Evolutionary conservation across 2,888 invertebrate species (phyloP), one percentile per base, ranked within the genome.

Genomic region (Nomada ferruginata): DNA sequence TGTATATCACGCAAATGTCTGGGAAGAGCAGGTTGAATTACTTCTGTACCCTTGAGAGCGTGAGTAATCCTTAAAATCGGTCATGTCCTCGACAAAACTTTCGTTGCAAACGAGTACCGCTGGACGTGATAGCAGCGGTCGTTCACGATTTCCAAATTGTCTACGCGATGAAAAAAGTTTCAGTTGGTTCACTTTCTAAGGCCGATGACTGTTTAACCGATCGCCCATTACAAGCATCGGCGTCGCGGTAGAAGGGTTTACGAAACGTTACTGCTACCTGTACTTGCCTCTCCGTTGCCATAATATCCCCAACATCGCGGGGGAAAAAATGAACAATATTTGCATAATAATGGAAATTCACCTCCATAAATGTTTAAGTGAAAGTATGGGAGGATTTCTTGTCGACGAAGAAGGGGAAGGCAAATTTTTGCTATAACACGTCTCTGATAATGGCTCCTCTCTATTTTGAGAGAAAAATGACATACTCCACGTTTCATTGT

Each of bases 141-240:
- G 55, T 57, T 60, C 55, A 70, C 64, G 71, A 85, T 79, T 85
- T 80, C 79, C 84, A 86, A 86, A 84, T 84, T 86, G 74, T 77
- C 68, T 47, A 36, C 61, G 79, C 47, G 26, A 64, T 52, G 72
- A 76, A 86, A 78, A 77, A 82, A 63, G 73, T 72, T 26, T 50
- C 60, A 78, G 72, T 61, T 29, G 77, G 79, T 81, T 86, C 72
- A 75, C 86, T 86, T 87, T 87, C 85, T 87, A 87, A 85, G 76
- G 57, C 82, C 57, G 77, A 70, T 63, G 78, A 86, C 85, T 85
- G 87, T 87, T 87, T 87, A 85, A 86, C 82, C 83, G 84, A 87
- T 83, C 81, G 63, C 76, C 86, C 79, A 83, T 86, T 84, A 84
- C 80, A 70, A 76, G 61, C 71, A 61, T 74, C 73, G 70, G 79